Conservation (phyloP, 1,140 invertebrate species). For the Aporrectodea caliginosa region DNA sequence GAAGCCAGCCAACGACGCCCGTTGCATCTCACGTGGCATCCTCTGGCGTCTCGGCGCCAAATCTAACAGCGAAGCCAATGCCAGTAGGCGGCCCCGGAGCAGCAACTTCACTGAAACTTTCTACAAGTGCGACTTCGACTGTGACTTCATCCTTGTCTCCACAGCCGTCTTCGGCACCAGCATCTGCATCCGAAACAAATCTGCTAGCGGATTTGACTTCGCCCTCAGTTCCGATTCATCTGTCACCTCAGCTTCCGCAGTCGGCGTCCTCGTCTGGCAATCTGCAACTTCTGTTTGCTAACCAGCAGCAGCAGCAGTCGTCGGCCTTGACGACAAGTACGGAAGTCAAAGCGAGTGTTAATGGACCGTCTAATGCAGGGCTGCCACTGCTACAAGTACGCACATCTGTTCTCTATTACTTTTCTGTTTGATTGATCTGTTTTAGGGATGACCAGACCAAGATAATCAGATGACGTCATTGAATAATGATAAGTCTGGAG, state of each 20-base stretch:
- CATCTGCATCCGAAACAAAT: neutral
- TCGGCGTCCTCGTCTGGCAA: neutral
- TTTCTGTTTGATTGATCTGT: no score
- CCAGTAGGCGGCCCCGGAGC: no score
- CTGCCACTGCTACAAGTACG: neutral
- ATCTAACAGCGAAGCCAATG: no score
- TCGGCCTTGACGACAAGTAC: neutral
- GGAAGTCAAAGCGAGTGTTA: neutral
- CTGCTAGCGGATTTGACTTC: neutral
- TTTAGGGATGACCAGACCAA: no score
- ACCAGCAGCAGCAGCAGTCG: neutral
- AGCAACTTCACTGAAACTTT: no score
- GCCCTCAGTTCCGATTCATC: neutral
- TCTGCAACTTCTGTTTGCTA: neutral
- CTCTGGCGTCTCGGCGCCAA: no score
- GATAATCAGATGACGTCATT: no score
- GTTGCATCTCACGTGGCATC: no score
- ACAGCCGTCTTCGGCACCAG: neutral
- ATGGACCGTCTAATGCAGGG: neutral
- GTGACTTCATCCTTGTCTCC: neutral
- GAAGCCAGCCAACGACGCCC: neutral
- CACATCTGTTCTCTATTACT: neutral
- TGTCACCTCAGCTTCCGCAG: neutral
- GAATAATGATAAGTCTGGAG: no score
- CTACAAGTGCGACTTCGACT: neutral